Conservation (phyloP, 2,113 vertebrate species). For the Dasypus novemcinctus region DNA sequence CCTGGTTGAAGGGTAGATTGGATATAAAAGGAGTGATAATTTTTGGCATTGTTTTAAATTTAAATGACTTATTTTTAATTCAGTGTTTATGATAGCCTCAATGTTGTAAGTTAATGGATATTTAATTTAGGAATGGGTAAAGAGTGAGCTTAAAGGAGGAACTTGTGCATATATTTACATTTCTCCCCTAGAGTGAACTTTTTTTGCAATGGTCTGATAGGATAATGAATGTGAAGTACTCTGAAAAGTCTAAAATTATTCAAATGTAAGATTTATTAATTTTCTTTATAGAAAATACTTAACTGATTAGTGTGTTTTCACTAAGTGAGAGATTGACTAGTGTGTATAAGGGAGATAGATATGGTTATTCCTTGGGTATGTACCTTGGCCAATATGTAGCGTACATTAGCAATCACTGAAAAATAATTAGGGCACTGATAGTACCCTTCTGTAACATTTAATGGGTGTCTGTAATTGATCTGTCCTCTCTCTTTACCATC, state of each 20-base stretch:
- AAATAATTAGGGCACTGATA: neutral
- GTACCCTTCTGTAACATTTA: neutral
- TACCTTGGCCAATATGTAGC: neutral
- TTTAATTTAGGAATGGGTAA: neutral
- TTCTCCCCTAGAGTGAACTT: neutral
- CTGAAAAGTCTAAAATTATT: conserved; percentile 26
- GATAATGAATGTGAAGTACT: conserved; percentile 17
- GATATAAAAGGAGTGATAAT: neutral
- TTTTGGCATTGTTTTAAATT: conserved; percentile 32
- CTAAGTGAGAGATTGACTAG: neutral
- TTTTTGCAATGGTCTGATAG: neutral
- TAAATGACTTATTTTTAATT: conserved; percentile 44
- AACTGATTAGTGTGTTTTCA: conserved; percentile 12
- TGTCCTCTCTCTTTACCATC: conserved; percentile 10
- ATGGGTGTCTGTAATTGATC: neutral
- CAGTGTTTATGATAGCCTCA: conserved; percentile 5
- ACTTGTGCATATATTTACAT: conserved; percentile 32
- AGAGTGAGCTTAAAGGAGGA: neutral
- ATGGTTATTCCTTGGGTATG: neutral
- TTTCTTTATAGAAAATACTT: neutral
- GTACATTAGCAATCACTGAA: conserved; percentile 28
- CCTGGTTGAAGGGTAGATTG: neutral
- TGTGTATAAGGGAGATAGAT: neutral
- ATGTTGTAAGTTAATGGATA: neutral
- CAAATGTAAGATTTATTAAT: neutral